Evolutionary conservation across 2,888 invertebrate genomes (phyloP), one percentile per base, ranked within the genome.

Genomic region (Lydus trimaculatus): DNA sequence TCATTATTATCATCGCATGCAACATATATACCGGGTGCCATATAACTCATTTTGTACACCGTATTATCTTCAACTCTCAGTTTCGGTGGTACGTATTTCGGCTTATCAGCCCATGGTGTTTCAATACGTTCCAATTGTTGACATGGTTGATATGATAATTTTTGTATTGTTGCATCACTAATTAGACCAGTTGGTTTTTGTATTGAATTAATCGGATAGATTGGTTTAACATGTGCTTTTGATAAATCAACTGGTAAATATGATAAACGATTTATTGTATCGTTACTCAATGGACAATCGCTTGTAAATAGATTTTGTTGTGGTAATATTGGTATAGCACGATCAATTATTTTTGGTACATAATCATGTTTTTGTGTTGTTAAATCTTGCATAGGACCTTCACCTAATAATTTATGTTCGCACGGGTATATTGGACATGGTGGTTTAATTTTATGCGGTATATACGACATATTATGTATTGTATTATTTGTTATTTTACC

Each of bases 321-420:
- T 0, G 85, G 85, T 28, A 73, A 73, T 0, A 87, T 81, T 0
- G 87, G 86, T 63, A 85, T 85, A 0, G 88, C 82, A 63, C 86
- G 81, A 0, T 86, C 87, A 70, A 86, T 86, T 0, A 90, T 90
- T 77, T 91, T 91, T 0, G 90, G 88, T 33, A 91, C 90, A 79
- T 87, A 93, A 85, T 93, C 92, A 80, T 91, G 91, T 52, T 91
- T 91, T 74, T 91, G 90, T 0, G 92, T 93, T 2, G 93, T 93
- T 70, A 90, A 84, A 72, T 89, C 90, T 84, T 92, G 91, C 87
- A 93, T 90, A n/a, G 92, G 91, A 23, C 88, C 88, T 73, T 89
- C 88, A 0, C 90, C 90, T 78, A 88, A 86, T 78, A 90, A 86
- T 80, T 89, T 90, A 82, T 89, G 89, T 82, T 89, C 87, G 67